These are phyloP conservation scores for Hylyphantes graminicola DNA, from an alignment of 1,140 invertebrate species.

Conservation along the genomic window DNA sequence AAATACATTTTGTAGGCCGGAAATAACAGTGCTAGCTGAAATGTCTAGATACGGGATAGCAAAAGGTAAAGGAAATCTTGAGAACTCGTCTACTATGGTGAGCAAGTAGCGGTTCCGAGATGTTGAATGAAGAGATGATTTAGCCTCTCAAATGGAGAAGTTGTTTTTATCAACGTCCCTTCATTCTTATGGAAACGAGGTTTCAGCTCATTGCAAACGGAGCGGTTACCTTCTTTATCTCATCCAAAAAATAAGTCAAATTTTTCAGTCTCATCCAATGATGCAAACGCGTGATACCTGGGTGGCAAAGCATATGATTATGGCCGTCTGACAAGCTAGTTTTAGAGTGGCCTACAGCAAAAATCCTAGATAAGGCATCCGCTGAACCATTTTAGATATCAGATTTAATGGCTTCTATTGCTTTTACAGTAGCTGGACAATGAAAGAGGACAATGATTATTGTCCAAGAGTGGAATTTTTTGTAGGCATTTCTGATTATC, in stretches of 20 bases:
- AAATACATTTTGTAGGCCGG: background rate
- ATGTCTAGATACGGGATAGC: slow-evolving; percentile 7
- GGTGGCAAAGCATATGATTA: slow-evolving; percentile 62
- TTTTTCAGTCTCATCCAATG: slow-evolving; percentile 62
- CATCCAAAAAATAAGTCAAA: slow-evolving; percentile 62
- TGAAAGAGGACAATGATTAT: slow-evolving; percentile 28
- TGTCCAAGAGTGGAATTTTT: slow-evolving; percentile 12
- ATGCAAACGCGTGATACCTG: slow-evolving; percentile 62
- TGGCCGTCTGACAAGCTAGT: slow-evolving; percentile 46
- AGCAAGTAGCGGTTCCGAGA: slow-evolving; percentile 63
- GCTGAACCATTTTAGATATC: slow-evolving; percentile 31
- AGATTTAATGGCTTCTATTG: slow-evolving; percentile 46
- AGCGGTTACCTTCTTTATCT: slow-evolving; percentile 2
- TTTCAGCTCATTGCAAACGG: slow-evolving; percentile 61
- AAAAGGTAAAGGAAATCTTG: slow-evolving; percentile 66
- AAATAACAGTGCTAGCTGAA: background rate
- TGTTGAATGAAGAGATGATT: slow-evolving; percentile 63
- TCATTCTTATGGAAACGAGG: slow-evolving; percentile 51
- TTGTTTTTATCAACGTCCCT: slow-evolving; percentile 59
- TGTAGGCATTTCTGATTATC: no score
- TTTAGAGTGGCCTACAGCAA: background rate
- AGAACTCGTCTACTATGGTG: slow-evolving; percentile 65
- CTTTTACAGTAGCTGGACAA: slow-evolving; percentile 59
- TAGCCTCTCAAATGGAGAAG: no score
- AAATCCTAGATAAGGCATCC: slow-evolving; percentile 23